Base-by-base conservation (phyloP, 2,113 vertebrate species). In the Alethe castanea region DNA sequence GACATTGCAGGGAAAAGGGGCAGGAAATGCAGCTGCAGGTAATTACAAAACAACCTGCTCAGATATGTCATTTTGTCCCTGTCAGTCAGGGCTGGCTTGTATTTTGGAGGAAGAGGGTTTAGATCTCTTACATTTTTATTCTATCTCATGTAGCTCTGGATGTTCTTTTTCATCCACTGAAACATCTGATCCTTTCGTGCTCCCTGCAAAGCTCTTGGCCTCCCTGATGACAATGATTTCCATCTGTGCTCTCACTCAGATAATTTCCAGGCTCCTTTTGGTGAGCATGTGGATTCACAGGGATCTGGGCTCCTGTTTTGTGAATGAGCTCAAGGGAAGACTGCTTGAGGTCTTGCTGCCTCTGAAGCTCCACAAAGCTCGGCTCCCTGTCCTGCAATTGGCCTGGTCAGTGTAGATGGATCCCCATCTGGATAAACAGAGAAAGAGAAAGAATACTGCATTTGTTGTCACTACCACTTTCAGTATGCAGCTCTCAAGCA, bases 201-300 rank as follows among this genome's bases (percentile, higher is more conserved):
- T 94, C 96, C 88, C 88, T 96, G 95, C 69, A 76, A 64, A 79
- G 56, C 92, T 84, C 72, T 93, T 92, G 88, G 86, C 90, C 80
- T 93, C 88, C 79, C 83, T 57, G 36, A 81, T 88, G 93, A 71
- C 90, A 95, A 96, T 95, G 82, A 93, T 88, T 96, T 96, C 94
- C 95, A 90, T 95, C 80, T 93, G 90, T 74, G 65, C 61, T 94
- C 62, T 70, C 74, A 45, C 74, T 93, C 70, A 88, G 90, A 95
- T 95, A 13, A 57, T 86, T 97, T 95, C 93, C 93, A 94, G 92
- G 72, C 66, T 93, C 36, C n/a, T 86, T 88, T 92, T 88, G 65
- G 56, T 95, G n/a, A 86, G 48, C 0, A 3, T 83, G 72, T 93
- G 71, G 48, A 52, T 92, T 90, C 4, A 2, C 0, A 11, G 45